These are phyloP conservation scores for Copidosoma floridanum DNA, from an alignment of 1,140 invertebrate genomes.

Conservation along the genomic window DNA sequence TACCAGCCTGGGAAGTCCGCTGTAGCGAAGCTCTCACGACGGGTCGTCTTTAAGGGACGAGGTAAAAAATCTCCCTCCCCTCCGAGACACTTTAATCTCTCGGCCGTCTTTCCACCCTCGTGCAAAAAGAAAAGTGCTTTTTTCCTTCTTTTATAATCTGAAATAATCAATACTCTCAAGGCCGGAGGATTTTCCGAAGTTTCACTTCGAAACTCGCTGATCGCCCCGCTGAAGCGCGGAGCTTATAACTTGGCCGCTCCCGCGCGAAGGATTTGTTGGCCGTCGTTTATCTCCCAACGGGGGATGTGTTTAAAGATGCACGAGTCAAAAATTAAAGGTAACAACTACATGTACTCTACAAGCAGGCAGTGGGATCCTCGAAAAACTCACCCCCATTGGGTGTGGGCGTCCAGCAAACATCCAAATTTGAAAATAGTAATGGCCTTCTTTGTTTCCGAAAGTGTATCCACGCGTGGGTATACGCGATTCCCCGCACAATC, in stretches of 20 bases:
- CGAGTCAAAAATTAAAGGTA: too few relatives aligned
- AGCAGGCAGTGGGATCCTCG: too few relatives aligned
- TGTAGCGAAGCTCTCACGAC: neutral
- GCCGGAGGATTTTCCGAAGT: constrained; percentile 1
- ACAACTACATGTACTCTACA: too few relatives aligned
- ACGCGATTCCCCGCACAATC: constrained; percentile 7
- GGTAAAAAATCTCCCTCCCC: constrained; percentile 15
- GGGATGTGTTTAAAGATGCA: too few relatives aligned
- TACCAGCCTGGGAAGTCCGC: neutral
- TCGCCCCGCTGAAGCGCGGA: neutral
- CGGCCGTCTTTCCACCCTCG: too few relatives aligned
- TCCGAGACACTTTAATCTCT: constrained; percentile 17
- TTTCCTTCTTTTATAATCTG: neutral
- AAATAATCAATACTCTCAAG: constrained; percentile 13
- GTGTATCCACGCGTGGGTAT: too few relatives aligned
- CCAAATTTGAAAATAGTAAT: too few relatives aligned
- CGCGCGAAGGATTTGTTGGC: neutral
- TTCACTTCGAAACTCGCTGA: constrained; percentile 5
- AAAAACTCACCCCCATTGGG: too few relatives aligned
- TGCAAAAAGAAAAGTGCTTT: neutral
- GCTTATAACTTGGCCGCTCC: neutral
- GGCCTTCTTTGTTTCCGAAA: too few relatives aligned
- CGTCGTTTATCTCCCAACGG: too few relatives aligned
- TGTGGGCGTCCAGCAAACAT: too few relatives aligned
- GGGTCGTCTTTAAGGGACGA: neutral